Conservation (phyloP, 2,888 invertebrate species). For the Ophioninae sp. region DNA sequence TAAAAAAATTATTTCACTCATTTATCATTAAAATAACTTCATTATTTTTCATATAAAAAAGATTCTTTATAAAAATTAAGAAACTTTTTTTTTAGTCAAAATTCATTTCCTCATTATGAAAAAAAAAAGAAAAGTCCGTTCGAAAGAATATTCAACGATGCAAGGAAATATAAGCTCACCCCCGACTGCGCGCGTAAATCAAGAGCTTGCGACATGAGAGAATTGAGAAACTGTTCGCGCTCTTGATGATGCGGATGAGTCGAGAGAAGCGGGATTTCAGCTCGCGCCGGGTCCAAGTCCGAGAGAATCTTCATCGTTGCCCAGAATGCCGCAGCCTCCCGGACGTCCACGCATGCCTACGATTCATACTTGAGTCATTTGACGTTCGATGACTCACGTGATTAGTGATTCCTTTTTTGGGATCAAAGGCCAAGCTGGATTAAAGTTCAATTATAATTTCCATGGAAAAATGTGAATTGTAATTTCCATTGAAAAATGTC, state of each 20-base stretch:
- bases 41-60: no score
- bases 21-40: no score
- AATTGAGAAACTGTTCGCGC: constrained; percentile 80
- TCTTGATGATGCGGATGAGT: constrained; percentile 83
- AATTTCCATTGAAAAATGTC: no score
- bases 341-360: constrained; percentile 81
- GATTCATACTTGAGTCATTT: neutral
- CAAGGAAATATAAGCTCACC: constrained; percentile 58
- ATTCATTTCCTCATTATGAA: no score
- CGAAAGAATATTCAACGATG: neutral
- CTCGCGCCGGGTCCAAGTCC: constrained; percentile 65
- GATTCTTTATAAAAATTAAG: no score
- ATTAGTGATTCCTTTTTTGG: neutral
- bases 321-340: constrained; percentile 84
- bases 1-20: no score
- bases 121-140: neutral
- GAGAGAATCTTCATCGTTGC: constrained; percentile 79
- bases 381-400: neutral
- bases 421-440: neutral
- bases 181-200: constrained; percentile 67
- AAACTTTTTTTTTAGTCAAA: no score
- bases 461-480: no score
- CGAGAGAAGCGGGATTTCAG: constrained; percentile 81
- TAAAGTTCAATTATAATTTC: no score
- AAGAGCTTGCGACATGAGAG: constrained; percentile 80